Conservation (phyloP, 2,888 invertebrate species). For the Acanthacorydalis orientalis region DNA sequence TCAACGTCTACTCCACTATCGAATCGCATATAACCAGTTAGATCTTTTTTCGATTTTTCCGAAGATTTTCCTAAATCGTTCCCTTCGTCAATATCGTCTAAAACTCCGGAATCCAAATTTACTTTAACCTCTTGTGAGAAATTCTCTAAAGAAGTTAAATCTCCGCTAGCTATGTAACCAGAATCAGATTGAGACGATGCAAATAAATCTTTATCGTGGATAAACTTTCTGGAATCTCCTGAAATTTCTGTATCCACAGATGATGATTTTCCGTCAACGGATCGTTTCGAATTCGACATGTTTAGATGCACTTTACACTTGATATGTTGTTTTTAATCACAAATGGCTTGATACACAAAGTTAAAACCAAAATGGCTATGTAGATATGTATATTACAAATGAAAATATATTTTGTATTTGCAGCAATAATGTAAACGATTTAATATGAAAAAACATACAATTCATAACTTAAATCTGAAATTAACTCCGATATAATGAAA, state of each 20-base stretch:
- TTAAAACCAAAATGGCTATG: no score
- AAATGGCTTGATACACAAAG: constrained; percentile 6
- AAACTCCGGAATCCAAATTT: constrained; percentile 10
- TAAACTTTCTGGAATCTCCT: constrained; percentile 12
- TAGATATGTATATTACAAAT: no score
- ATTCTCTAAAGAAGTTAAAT: constrained; percentile 19
- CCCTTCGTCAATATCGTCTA: constrained; percentile 5
- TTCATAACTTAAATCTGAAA: no score
- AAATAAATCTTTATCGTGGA: constrained; percentile 17
- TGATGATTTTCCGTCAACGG: constrained; percentile 14
- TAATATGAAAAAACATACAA: no score
- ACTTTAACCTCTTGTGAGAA: constrained; percentile 14
- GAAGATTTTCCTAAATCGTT: not conserved
- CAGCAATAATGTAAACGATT: no score
- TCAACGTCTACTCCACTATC: constrained; percentile 50
- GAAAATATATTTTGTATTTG: no score
- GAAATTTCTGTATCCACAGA: constrained; percentile 16
- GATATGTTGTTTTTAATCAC: constrained; percentile 1
- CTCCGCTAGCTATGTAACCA: constrained; percentile 23
- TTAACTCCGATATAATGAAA: no score
- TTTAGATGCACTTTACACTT: no score
- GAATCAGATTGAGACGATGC: constrained; percentile 20
- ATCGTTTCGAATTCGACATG: constrained; percentile 8
- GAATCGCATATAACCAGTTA: constrained; percentile 28
- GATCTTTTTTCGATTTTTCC: constrained; percentile 13